These are phyloP conservation scores for Oenanthe oenanthe DNA, from an alignment of 2,113 vertebrate genomes.

Conservation along the genomic window DNA sequence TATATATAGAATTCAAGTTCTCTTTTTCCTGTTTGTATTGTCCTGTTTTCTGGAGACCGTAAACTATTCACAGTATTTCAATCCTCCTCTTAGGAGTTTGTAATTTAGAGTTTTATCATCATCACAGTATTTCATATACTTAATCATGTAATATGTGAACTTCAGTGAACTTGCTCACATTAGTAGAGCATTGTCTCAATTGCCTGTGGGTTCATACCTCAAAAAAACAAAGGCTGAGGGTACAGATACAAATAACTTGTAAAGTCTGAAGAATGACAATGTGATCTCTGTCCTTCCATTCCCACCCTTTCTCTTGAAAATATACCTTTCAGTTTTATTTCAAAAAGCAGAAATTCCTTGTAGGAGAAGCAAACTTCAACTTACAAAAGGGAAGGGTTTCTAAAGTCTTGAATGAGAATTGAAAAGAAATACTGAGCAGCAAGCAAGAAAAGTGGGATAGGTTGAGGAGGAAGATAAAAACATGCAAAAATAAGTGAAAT, in stretches of 20 bases:
- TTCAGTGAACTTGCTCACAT: neutral
- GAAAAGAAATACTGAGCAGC: neutral
- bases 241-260: neutral
- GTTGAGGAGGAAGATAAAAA: neutral
- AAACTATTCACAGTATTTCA: neutral
- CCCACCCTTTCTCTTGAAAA: neutral
- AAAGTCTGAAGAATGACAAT: neutral
- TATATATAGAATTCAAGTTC: neutral
- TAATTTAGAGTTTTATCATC: neutral
- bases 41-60: neutral
- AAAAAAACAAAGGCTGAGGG: neutral
- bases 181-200: neutral
- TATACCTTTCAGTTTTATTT: neutral
- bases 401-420: neutral
- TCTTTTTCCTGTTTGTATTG: neutral
- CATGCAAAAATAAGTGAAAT: neutral
- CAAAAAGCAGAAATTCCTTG: neutral
- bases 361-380: neutral
- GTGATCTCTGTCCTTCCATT: neutral
- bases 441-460: neutral
- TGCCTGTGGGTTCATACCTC: neutral
- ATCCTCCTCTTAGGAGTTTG: neutral
- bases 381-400: neutral
- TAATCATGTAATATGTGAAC: neutral
- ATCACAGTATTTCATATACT: neutral